Base-by-base conservation (phyloP, 2,888 invertebrate species). In the Eupsilia transversa region DNA sequence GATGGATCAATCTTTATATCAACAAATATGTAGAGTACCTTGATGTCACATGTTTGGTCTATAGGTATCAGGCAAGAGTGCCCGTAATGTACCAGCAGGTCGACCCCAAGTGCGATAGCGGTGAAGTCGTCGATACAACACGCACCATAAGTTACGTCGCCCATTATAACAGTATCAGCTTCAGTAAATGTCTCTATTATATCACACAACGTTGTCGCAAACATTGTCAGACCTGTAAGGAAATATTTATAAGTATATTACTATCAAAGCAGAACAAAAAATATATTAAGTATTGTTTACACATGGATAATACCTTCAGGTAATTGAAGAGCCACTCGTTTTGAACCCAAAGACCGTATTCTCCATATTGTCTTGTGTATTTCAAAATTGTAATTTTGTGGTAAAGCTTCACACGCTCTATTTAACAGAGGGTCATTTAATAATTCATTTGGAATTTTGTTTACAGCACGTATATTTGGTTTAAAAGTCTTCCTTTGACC, bases 141-240 rank as follows among this genome's bases (percentile, higher is more conserved):
- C 0, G 99, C 99, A 54, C 99, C 99, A 91, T 99, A 99, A 0
- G 99, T 99, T 27, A 99, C 99, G 95, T 99, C 99, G 12, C 99
- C 99, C 99, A 99, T 99, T 80, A 99, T 99, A 65, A 99, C 97
- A 0, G 98, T 98, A 88, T 99, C 99, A 3, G 98, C 99, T 52
- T 97, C 97, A 3, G 99, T 98, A 91, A 99, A 99, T 72, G 97
- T 97, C 93, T 99, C 98, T 86, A 99, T 98, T 82, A 99, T 99
- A 92, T 99, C 99, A 83, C 99, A 98, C 77, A 99, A 98, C 4
- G 98, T 98, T 79, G 99, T 98, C 0, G 99, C 98, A 95, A 98
- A 99, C 96, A 99, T 97, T 33, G 99, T 96, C 9, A 99, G 94
- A 20, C 98, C 96, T 96, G 89, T 61, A 95, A 94, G n/a, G 35